Evolutionary conservation across 2,113 vertebrate genomes (phyloP), one percentile per base, ranked within the genome.

Genomic region (Leucopsar rothschildi): DNA sequence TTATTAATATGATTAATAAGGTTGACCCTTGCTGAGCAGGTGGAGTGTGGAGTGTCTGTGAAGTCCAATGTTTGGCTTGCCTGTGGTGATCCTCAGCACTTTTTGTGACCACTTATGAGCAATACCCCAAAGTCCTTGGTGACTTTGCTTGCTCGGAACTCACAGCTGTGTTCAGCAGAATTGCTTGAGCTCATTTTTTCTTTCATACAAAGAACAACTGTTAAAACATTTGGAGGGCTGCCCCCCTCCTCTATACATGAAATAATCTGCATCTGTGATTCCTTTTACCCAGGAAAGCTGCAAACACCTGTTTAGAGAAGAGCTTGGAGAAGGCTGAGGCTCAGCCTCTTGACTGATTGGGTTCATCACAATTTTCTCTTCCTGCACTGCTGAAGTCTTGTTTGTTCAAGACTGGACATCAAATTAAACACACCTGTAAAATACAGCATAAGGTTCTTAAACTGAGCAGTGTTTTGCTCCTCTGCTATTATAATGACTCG

Each of bases 201-300:
- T 39, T 75, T 86, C 13, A 33, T 60, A 49, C 37, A 84, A 84
- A 88, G 77, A 76, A 47, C 59, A 93, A 52, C 73, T 90, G 77
- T 87, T 79, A 45, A 75, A 69, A 49, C 21, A 37, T 45, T 88
- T 44, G 44, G 57, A 79, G 57, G 39, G 40, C n/a, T 84, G 40
- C 4, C 3, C 18, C 5, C 22, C 59, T 53, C 9, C 23, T 52
- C 63, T 37, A 0, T 23, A 40, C 40, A 29, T 71, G 65, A 82
- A 85, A 61, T 72, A 60, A 64, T 75, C 47, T 71, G 25, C 40
- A 47, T 81, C 49, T 89, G 72, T 71, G 37, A 17, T 59, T 71
- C 25, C 50, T 81, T 61, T 37, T 42, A n/a, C 42, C 12, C 55
- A 35, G 37, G 27, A 69, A 76, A 64, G 72, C 78, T 91, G 65